Conservation (phyloP, 1,140 invertebrate species). For the Megalonaias nervosa region DNA sequence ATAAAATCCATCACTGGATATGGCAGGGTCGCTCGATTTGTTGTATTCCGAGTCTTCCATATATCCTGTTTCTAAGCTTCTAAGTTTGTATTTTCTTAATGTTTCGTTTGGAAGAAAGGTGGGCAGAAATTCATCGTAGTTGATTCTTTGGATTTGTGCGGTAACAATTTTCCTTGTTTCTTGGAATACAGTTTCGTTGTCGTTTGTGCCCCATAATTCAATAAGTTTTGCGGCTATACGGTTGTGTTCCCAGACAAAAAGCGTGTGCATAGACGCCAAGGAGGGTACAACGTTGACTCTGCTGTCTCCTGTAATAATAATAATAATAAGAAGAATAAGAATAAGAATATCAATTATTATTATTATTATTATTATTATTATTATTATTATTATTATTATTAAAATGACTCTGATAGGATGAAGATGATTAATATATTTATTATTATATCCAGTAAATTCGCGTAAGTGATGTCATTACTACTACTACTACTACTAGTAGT, state of each 20-base stretch:
- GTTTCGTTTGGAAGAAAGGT: neutral
- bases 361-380: too few species aligned
- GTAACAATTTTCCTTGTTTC: conserved; percentile 85
- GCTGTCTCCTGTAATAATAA: neutral
- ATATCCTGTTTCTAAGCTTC: neutral
- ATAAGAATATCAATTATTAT: too few species aligned
- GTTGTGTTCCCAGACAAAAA: neutral
- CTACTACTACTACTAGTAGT: too few species aligned
- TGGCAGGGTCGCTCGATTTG: too few species aligned
- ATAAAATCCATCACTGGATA: too few species aligned
- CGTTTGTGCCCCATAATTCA: neutral
- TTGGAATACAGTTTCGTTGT: conserved; percentile 80
- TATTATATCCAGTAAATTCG: too few species aligned
- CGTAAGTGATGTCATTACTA: too few species aligned
- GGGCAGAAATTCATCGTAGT: conserved; percentile 89
- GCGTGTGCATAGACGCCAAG: neutral
- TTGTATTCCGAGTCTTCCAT: too few species aligned
- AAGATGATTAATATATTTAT: too few species aligned
- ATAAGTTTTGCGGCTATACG: neutral
- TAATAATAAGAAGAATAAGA: neutral
- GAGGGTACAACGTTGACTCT: neutral
- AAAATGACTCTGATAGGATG: too few species aligned
- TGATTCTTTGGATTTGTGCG: conserved; percentile 85
- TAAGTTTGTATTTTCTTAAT: neutral
- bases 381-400: too few species aligned